These are phyloP conservation scores for Sparus aurata DNA, from an alignment of 2,797 vertebrate species.

Conservation along the genomic window DNA sequence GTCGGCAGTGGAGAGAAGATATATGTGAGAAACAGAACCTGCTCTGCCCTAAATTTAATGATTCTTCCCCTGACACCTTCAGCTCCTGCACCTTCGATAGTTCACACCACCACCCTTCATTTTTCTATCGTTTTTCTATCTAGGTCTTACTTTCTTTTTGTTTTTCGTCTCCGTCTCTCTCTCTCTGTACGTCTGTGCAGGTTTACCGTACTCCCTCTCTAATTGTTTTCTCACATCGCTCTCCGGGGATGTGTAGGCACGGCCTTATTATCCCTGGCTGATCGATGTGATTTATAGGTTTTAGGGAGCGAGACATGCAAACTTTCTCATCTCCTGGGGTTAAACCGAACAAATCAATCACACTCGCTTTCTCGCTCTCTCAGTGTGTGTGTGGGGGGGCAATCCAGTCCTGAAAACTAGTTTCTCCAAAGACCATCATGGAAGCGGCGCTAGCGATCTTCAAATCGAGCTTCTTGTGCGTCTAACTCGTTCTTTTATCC, in stretches of 20 bases:
- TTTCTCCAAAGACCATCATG: conserved; percentile 44
- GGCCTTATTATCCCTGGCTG: conserved; percentile 71
- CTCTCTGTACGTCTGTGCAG: conserved; percentile 13
- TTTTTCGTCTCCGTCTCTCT: conserved; percentile 4
- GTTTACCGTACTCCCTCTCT: conserved; percentile 47
- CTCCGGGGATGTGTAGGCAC: conserved; percentile 62
- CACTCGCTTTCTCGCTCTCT: conserved; percentile 7
- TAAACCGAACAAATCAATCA: conserved; percentile 75
- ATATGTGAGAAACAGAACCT: neutral
- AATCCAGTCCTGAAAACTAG: conserved; percentile 56
- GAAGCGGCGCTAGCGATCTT: conserved; percentile 31
- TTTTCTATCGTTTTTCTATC: conserved; percentile 34
- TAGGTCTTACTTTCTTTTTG: conserved; percentile 31
- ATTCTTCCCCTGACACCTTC: conserved; percentile 13
- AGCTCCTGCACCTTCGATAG: conserved; percentile 37
- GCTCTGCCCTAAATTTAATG: conserved; percentile 29
- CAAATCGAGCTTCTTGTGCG: conserved; percentile 11
- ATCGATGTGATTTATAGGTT: conserved; percentile 80
- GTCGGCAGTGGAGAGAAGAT: conserved; percentile 4
- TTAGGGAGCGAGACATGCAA: conserved; percentile 71
- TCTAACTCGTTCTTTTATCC: conserved; percentile 7
- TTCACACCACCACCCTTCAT: conserved; percentile 8
- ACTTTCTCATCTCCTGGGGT: conserved; percentile 74
- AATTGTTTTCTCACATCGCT: conserved; percentile 73
- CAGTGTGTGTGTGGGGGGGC: conserved; percentile 28